Percentiles rank a stretch among this genome's conserved stretches.
Conservation (phyloP, 2,888 invertebrate species). For the Macrophya annulata region DNA sequence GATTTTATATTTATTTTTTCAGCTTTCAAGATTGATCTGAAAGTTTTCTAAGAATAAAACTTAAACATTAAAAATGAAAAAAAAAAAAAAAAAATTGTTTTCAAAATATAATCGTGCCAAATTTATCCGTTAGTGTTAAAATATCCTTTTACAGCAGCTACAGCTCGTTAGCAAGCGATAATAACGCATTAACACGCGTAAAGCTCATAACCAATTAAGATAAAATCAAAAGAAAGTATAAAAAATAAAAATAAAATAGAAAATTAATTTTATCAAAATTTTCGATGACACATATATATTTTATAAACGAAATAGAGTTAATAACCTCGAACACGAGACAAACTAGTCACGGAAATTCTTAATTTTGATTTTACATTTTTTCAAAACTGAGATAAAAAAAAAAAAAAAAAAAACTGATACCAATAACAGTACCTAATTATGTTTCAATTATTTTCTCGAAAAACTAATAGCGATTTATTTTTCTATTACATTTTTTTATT, state of each 20-base stretch:
- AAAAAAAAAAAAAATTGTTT: not conserved
- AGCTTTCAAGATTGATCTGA: too few species aligned
- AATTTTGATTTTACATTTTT: not conserved
- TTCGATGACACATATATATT: not conserved
- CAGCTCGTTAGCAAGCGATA: not conserved
- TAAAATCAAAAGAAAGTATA: not conserved
- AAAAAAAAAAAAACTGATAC: not conserved
- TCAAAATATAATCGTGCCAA: not conserved
- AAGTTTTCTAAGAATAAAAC: too few species aligned
- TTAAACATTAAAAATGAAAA: too few species aligned
- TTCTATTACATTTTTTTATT: not conserved
- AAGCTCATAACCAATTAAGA: not conserved
- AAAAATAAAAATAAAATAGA: slow-evolving; percentile 61
- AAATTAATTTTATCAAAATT: slow-evolving; percentile 46
- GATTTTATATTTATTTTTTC: too few species aligned
- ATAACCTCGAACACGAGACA: slow-evolving; percentile 36
- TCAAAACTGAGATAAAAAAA: not conserved
- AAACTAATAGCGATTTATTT: not conserved
- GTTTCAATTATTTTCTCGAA: not conserved
- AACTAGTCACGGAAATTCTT: slow-evolving; percentile 23
- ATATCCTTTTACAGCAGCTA: not conserved
- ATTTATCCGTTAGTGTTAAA: not conserved
- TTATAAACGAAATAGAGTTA: slow-evolving; percentile 27
- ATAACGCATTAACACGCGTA: not conserved
- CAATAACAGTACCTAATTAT: not conserved